Base-by-base conservation (phyloP, 2,888 invertebrate genomes). In the Anodontia alba region DNA sequence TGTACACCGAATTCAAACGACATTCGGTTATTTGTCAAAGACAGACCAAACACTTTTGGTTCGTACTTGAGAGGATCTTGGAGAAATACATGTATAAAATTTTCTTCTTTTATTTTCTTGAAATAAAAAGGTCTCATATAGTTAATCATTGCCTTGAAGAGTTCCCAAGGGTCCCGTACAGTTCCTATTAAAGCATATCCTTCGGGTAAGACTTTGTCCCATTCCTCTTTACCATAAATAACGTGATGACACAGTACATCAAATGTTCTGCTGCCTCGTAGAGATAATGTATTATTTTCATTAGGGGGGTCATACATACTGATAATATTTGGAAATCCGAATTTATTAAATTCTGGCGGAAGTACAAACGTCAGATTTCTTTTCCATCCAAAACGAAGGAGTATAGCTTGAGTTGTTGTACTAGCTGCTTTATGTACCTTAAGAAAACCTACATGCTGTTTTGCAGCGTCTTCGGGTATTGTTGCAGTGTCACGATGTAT, bases 351-450 rank as follows among this genome's bases (percentile, higher is more conserved):
- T 62, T 86, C 84, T 20, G 81, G 84, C 7, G 86, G 78, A 1
- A 86, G 80, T 15, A 78, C 77, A 62, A 86, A 86, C 10, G 83
- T 86, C 38, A 86, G 49, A 38, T 86, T 84, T 36, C 79, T 43
- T 15, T 70, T 73, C 83, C 81, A 86, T 3, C 86, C 86, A 62
- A 76, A 86, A n/a, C 86, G 75, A 17, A 84, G 80, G 54, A 86
- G 82, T 23, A 86, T 84, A 0, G 81, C 77, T 36, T 83, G 83
- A 0, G 79, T 76, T 5, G 86, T 86, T 1, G 86, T 82, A 42
- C 86, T 86, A 2, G 86, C 83, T 10, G 86, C 86, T 73, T 86
- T 86, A 76, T 86, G 86, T 0, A 86, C 86, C 31, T 86, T 86
- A 15, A 86, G 57, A 66, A 86, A 86, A 3, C 84, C 86, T 17